phyloP scores from a whole-genome alignment of 1,140 invertebrate genomes.

The Panagrolaimus sp. region DNA sequence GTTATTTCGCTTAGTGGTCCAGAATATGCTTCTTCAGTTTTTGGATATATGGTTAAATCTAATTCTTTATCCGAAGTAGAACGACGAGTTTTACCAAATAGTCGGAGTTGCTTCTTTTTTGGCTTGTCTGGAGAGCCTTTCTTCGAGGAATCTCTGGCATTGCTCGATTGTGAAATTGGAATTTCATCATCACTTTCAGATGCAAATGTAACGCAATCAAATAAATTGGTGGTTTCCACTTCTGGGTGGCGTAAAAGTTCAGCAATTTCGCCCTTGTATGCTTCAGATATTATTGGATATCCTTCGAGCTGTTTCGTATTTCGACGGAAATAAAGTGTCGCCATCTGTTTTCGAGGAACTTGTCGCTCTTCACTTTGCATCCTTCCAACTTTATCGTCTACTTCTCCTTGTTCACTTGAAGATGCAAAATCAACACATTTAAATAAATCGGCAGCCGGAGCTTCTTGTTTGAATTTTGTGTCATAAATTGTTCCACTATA shows the following conservation, averaged over 20 bases:
- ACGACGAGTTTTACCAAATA: background rate
- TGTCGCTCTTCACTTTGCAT: no score
- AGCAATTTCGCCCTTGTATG: conserved; percentile 25
- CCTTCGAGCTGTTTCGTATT: no score
- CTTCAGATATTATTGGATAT: conserved; percentile 5
- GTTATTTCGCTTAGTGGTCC: background rate
- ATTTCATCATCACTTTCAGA: background rate
- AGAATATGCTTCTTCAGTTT: background rate
- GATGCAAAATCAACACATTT: conserved; percentile 9
- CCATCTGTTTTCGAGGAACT: no score
- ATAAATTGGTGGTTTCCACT: background rate
- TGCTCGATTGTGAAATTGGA: background rate
- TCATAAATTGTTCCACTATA: background rate
- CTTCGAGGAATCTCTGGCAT: background rate
- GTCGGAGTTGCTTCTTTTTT: background rate
- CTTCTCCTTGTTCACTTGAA: conserved; percentile 4
- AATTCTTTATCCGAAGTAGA: background rate
- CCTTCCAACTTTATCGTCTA: no score
- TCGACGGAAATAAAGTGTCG: no score
- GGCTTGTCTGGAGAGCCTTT: background rate
- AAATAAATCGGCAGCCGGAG: conserved; percentile 1
- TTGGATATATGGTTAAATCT: background rate
- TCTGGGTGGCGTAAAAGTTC: background rate
- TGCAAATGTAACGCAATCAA: background rate
- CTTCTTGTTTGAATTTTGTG: background rate